phyloP scores from a whole-genome alignment of 2,113 vertebrate species.

The Rhea pennata region DNA sequence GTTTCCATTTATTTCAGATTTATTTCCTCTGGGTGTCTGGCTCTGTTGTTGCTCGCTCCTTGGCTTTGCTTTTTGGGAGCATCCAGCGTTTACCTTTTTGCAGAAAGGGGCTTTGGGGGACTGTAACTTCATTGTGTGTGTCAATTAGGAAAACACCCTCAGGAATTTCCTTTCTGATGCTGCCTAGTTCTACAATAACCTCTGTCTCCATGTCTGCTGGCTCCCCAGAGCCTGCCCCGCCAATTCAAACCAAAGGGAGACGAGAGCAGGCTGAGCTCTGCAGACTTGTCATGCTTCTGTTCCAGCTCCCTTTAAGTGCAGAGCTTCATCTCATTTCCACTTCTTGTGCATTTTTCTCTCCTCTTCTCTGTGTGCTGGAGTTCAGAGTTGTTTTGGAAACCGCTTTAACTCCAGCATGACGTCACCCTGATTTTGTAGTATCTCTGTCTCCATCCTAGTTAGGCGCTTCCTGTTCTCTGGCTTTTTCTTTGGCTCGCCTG shows the following conservation, averaged over 20 bases:
- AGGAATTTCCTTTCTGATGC: slow-evolving; percentile 54
- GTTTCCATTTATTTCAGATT: slow-evolving; percentile 43
- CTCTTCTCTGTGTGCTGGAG: neutral
- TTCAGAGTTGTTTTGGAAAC: slow-evolving; percentile 69
- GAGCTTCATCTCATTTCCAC: slow-evolving; percentile 3
- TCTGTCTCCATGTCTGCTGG: neutral
- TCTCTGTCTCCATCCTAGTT: slow-evolving; percentile 76
- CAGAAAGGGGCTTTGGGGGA: neutral
- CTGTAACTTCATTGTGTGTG: slow-evolving; percentile 22
- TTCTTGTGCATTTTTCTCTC: neutral
- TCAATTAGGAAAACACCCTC: slow-evolving; percentile 54
- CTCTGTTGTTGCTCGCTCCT: slow-evolving; percentile 31
- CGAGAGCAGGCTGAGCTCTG: neutral
- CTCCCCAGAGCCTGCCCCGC: slow-evolving; percentile 13
- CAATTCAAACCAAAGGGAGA: slow-evolving; percentile 3
- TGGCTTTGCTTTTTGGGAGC: slow-evolving; percentile 22
- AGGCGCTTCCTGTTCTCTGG: slow-evolving; percentile 72
- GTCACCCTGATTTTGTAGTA: slow-evolving; percentile 68
- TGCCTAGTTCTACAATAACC: slow-evolving; percentile 26
- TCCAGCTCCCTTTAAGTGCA: neutral
- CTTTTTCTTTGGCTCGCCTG: slow-evolving; percentile 45
- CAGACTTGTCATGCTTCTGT: neutral
- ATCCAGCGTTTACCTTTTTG: slow-evolving; percentile 29
- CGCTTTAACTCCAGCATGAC: slow-evolving; percentile 61
- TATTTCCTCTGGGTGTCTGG: slow-evolving; percentile 23